Conservation (phyloP, 35 echinoderm and acorn worm species). For the Chiridota heheva region DNA sequence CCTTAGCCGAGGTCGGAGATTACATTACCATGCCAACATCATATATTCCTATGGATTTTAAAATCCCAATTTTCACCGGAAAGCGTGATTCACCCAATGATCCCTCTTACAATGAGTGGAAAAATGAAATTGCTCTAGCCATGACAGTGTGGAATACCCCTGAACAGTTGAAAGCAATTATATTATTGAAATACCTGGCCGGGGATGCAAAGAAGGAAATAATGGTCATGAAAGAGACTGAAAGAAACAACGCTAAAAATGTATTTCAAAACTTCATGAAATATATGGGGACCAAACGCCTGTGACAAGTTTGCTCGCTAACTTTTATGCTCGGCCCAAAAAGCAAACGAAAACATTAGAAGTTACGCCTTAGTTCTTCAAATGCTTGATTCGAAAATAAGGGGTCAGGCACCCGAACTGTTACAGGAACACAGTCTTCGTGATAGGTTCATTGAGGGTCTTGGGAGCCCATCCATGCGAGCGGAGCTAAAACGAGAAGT, state of each 20-base stretch:
- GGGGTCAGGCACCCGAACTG: too few species aligned
- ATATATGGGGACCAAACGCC: too few species aligned
- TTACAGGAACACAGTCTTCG: too few species aligned
- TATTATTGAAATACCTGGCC: constrained; percentile 10
- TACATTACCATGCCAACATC: neutral
- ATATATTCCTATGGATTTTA: neutral
- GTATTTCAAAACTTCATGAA: too few species aligned
- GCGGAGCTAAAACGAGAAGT: neutral
- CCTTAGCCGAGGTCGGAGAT: too few species aligned
- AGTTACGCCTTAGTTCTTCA: too few species aligned
- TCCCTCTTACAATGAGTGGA: neutral
- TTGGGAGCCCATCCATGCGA: neutral
- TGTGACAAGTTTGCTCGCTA: too few species aligned
- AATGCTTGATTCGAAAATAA: too few species aligned
- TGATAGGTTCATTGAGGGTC: constrained; percentile 15
- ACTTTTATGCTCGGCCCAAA: too few species aligned
- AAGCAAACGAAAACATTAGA: too few species aligned
- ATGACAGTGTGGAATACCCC: neutral
- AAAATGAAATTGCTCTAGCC: neutral
- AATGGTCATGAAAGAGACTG: too few species aligned
- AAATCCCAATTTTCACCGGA: neutral
- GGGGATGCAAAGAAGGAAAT: neutral
- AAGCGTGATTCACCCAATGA: neutral
- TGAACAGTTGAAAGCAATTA: neutral
- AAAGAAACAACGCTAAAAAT: too few species aligned